Evolutionary conservation across 2,888 invertebrate genomes (phyloP).

Genomic region (Drosophila rellima): DNA sequence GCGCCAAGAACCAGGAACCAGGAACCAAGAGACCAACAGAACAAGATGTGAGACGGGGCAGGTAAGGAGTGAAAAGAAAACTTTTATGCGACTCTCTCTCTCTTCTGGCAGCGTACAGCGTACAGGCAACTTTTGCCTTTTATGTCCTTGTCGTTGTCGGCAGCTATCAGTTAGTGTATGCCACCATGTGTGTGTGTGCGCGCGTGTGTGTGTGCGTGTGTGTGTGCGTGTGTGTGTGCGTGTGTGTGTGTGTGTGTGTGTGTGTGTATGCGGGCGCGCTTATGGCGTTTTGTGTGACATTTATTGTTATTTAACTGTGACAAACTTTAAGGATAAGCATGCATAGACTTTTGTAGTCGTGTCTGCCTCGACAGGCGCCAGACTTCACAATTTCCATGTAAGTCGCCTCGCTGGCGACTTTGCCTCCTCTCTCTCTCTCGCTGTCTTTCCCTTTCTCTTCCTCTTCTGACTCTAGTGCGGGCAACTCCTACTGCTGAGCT

Average conservation of each 20-base stretch:
- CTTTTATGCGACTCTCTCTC: conserved; percentile 60
- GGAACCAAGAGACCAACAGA: not conserved
- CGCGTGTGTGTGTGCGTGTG: conserved; percentile 17
- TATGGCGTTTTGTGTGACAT: conserved; percentile 81
- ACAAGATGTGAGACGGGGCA: conserved; percentile 2
- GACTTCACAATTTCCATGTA: conserved; percentile 52
- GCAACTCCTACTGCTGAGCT: conserved; percentile 24
- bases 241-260: conserved; percentile 23
- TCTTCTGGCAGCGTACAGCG: conserved; percentile 37
- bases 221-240: conserved; percentile 13
- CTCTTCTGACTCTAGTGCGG: not conserved
- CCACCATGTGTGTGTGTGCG: conserved; percentile 19
- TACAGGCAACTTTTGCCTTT: conserved; percentile 69
- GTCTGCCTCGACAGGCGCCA: conserved; percentile 52
- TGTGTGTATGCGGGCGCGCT: conserved; percentile 59
- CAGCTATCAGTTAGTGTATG: conserved; percentile 57
- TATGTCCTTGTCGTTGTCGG: conserved; percentile 65
- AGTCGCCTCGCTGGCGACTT: conserved; percentile 22
- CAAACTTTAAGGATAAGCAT: conserved; percentile 78
- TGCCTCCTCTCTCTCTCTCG: not conserved
- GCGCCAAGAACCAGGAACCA: conserved; percentile 12
- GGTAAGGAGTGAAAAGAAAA: conserved; percentile 62
- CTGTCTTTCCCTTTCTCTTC: not conserved
- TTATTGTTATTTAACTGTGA: conserved; percentile 82
- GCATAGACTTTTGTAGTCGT: conserved; percentile 57